phyloP scores from a whole-genome alignment of 2,797 vertebrate genomes.

The Trematomus bernacchii region DNA sequence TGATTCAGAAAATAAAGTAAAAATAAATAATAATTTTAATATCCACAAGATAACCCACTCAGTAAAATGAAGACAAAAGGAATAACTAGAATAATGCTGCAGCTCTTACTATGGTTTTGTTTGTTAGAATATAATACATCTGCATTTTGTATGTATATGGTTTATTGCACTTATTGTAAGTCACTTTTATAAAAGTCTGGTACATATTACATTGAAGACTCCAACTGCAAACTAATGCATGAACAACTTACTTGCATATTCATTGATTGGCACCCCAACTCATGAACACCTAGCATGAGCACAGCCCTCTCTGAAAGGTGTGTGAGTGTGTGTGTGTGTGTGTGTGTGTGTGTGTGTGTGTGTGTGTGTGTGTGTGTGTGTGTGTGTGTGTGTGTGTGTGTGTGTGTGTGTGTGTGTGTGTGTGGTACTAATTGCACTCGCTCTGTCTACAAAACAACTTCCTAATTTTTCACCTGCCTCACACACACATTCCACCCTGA shows the following conservation, averaged over 20 bases:
- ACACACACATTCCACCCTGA: slow-evolving; percentile 77
- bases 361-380: slow-evolving; percentile 24
- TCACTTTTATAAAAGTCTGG: no score
- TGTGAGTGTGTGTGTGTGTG: no score
- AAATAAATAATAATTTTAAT: no score
- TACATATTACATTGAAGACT: no score
- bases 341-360: background rate
- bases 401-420: slow-evolving; percentile 40
- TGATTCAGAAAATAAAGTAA: no score
- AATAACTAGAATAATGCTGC: no score
- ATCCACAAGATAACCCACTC: no score
- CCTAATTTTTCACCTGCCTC: slow-evolving; percentile 83
- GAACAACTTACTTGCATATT: background rate
- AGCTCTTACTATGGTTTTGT: no score
- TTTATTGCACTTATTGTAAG: no score
- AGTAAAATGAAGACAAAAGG: no score
- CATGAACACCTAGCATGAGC: slow-evolving; percentile 11
- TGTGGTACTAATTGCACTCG: slow-evolving; percentile 76
- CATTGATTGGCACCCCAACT: slow-evolving; percentile 9
- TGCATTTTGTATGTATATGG: no score
- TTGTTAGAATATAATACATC: no score
- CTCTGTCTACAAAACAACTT: slow-evolving; percentile 83
- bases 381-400: background rate
- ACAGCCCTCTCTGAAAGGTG: slow-evolving; percentile 1
- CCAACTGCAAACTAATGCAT: background rate